Evolutionary conservation across 1,140 invertebrate species (phyloP).

Genomic region (Euwallacea similis): DNA sequence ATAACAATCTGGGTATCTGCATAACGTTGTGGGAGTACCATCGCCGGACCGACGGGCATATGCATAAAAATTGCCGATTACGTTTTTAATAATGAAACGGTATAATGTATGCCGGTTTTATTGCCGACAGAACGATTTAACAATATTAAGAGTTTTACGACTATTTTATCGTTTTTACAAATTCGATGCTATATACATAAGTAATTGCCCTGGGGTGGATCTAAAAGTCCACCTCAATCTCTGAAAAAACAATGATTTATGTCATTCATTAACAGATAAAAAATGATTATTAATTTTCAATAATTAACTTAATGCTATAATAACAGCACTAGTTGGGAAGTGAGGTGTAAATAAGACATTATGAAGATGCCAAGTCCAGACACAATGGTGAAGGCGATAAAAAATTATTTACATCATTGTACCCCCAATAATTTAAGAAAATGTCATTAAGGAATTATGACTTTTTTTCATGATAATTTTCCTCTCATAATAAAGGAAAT

Average conservation of each 20-base stretch:
- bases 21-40: constrained; percentile 21
- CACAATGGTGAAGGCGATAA: too few species aligned
- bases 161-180: constrained; percentile 27
- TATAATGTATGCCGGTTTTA: constrained; percentile 34
- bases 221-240: neutral
- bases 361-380: too few species aligned
- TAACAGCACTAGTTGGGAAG: too few species aligned
- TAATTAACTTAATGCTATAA: too few species aligned
- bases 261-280: neutral
- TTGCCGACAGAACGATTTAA: constrained; percentile 33
- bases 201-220: constrained; percentile 14
- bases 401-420: too few species aligned
- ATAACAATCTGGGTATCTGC: constrained; percentile 7
- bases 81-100: constrained; percentile 34
- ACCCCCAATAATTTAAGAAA: too few species aligned
- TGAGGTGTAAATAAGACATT: too few species aligned
- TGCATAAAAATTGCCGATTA: constrained; percentile 36
- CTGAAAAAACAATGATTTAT: constrained; percentile 10
- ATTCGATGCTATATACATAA: constrained; percentile 37
- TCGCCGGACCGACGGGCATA: neutral
- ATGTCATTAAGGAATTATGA: too few species aligned
- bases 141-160: constrained; percentile 36
- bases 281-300: too few species aligned
- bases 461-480: too few species aligned
- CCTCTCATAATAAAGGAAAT: too few species aligned